Evolutionary conservation across 2,113 vertebrate species (phyloP).

Genomic region (Xenopus tropicalis): DNA sequence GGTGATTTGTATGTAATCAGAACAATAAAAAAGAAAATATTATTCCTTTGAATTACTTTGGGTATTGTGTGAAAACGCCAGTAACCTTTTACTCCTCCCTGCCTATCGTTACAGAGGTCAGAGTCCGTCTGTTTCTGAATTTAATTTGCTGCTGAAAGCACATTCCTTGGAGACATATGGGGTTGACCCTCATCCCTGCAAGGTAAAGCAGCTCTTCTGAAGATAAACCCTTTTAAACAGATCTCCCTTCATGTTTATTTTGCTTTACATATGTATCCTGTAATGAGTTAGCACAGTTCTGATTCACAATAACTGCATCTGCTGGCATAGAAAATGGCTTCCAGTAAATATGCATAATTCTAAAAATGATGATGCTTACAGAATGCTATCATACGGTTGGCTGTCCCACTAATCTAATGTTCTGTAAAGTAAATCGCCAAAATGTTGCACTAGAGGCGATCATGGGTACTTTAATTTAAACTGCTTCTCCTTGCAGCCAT

Average conservation of each 20-base stretch:
- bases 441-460: too few species aligned
- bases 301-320: not conserved
- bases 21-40: not conserved
- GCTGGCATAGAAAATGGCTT: not conserved
- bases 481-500: too few species aligned
- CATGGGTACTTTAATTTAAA: too few species aligned
- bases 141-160: conserved; percentile 91
- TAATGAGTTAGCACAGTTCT: not conserved
- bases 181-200: conserved; percentile 96
- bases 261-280: not conserved
- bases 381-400: too few species aligned
- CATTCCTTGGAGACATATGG: conserved; percentile 93
- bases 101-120: conserved; percentile 75
- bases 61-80: conserved; percentile 1
- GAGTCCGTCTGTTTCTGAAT: conserved; percentile 81
- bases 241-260: not conserved
- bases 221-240: not conserved
- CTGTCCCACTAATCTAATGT: too few species aligned
- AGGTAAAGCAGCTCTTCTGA: conserved; percentile 67
- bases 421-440: too few species aligned
- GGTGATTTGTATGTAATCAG: not conserved
- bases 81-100: conserved; percentile 25
- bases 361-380: too few species aligned
- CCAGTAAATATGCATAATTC: too few species aligned
- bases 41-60: conserved; percentile 6